Evolutionary conservation across 2,797 vertebrate genomes (phyloP).

Genomic region (Sebastes ruberrimus): DNA sequence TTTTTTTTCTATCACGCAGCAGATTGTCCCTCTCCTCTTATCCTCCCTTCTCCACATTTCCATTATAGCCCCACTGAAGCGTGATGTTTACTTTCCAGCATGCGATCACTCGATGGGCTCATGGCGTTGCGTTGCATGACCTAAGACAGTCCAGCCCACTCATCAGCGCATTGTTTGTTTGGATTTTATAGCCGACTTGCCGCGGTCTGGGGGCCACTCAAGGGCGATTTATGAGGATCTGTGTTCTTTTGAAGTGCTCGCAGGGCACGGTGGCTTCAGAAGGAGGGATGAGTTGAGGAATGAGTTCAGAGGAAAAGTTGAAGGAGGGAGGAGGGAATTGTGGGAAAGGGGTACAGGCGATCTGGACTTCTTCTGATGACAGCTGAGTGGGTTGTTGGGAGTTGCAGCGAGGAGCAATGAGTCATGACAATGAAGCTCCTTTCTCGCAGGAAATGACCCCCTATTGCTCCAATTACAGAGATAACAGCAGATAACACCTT

Average conservation of each 20-base stretch:
- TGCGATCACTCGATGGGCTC: conserved; percentile 43
- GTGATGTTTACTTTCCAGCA: conserved; percentile 55
- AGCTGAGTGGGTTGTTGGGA: conserved; percentile 15
- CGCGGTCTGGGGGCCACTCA: conserved; percentile 24
- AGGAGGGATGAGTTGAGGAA: conserved; percentile 46
- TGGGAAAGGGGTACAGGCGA: conserved; percentile 3
- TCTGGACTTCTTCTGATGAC: conserved; percentile 43
- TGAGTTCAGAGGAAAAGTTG: conserved; percentile 44
- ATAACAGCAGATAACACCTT: conserved; percentile 63
- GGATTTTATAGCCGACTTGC: conserved; percentile 60
- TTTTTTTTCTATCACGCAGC: background rate
- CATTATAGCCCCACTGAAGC: conserved; percentile 4
- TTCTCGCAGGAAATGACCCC: conserved; percentile 66
- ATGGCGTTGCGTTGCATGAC: conserved; percentile 34
- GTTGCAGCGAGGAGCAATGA: conserved; percentile 31
- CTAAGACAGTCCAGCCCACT: conserved; percentile 44
- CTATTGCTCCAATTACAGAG: conserved; percentile 59
- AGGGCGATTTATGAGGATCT: conserved; percentile 54
- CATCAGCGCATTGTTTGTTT: conserved; percentile 69
- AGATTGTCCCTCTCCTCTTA: background rate
- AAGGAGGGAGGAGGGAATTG: background rate
- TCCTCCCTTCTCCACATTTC: conserved; percentile 18
- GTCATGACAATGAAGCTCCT: conserved; percentile 39
- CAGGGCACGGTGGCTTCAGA: conserved; percentile 38
- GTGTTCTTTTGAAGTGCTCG: conserved; percentile 53